A percentile compares a stretch with the other conserved stretches of the same genome.
These are phyloP conservation scores for Mamestra brassicae DNA, from an alignment of 2,888 invertebrate genomes.

Conservation along the genomic window DNA sequence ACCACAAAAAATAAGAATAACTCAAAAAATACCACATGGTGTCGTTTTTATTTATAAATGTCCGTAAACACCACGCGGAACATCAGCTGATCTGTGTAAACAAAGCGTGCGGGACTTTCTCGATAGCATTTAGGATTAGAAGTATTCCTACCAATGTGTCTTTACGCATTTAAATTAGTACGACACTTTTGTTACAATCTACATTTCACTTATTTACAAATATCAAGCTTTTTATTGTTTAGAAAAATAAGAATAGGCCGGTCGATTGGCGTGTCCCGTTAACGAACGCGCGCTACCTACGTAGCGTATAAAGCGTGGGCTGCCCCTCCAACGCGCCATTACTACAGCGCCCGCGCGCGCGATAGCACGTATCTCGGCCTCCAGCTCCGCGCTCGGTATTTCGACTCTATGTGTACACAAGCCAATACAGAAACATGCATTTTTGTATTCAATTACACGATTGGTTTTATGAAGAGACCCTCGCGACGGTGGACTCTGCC, in stretches of 20 bases:
- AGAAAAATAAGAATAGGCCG: slow-evolving; percentile 90
- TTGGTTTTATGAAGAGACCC: slow-evolving; percentile 89
- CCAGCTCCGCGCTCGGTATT: slow-evolving; percentile 84
- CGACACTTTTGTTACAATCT: slow-evolving; percentile 34
- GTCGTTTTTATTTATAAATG: slow-evolving; percentile 56
- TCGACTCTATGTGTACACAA: slow-evolving; percentile 90
- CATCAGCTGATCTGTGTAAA: slow-evolving; percentile 88
- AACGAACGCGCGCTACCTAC: slow-evolving; percentile 88
- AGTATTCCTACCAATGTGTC: slow-evolving; percentile 16
- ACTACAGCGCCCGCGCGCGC: slow-evolving; percentile 89
- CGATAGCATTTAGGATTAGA: slow-evolving; percentile 53
- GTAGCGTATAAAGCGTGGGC: slow-evolving; percentile 89
- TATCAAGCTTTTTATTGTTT: slow-evolving; percentile 85
- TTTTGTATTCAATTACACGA: slow-evolving; percentile 87
- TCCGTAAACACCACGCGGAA: slow-evolving; percentile 72
- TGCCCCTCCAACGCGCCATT: slow-evolving; percentile 89
- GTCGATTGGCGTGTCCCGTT: slow-evolving; percentile 89
- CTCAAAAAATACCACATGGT: slow-evolving; percentile 43
- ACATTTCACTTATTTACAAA: slow-evolving; percentile 68
- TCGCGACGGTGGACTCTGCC: slow-evolving; percentile 85
- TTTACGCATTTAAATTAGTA: slow-evolving; percentile 5
- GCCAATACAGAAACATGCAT: slow-evolving; percentile 85
- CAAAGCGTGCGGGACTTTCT: slow-evolving; percentile 76
- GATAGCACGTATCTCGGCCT: slow-evolving; percentile 86
- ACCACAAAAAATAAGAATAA: no score